A percentile compares a stretch with the other conserved stretches of the same genome.
Conservation (phyloP, 2,113 vertebrate genomes). For the Pandion haliaetus region DNA sequence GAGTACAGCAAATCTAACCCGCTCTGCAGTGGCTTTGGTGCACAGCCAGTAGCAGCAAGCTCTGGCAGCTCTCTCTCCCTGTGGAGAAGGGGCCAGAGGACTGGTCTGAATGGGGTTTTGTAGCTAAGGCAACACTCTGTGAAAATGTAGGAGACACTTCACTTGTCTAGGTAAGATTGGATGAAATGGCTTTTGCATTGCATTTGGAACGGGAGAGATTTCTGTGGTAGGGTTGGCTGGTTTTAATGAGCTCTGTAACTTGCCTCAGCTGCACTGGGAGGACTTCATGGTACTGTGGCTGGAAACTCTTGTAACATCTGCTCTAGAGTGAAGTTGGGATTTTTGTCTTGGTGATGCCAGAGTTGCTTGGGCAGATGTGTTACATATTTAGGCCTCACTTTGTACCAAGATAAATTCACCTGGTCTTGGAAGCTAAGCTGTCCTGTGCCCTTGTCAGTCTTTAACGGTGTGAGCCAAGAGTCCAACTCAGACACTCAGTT, state of each 20-base stretch:
- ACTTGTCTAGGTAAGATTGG: not conserved
- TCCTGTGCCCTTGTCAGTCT: not conserved
- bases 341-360: not conserved
- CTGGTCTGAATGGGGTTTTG: not conserved
- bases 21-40: not conserved
- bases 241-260: not conserved
- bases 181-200: not conserved
- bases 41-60: not conserved
- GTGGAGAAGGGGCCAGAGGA: not conserved
- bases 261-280: not conserved
- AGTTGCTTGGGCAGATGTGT: not conserved
- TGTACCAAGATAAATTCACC: not conserved
- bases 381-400: not conserved
- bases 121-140: not conserved
- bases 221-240: not conserved
- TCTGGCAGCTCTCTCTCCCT: not conserved
- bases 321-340: not conserved
- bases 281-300: not conserved
- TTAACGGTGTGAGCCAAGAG: not conserved
- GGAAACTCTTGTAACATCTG: not conserved
- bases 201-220: not conserved
- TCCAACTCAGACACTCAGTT: not conserved
- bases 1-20: constrained; percentile 51
- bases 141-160: not conserved
- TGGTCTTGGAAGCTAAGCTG: not conserved